Evolutionary conservation across 2,888 invertebrate species (phyloP).

Genomic region (Patella caerulea): DNA sequence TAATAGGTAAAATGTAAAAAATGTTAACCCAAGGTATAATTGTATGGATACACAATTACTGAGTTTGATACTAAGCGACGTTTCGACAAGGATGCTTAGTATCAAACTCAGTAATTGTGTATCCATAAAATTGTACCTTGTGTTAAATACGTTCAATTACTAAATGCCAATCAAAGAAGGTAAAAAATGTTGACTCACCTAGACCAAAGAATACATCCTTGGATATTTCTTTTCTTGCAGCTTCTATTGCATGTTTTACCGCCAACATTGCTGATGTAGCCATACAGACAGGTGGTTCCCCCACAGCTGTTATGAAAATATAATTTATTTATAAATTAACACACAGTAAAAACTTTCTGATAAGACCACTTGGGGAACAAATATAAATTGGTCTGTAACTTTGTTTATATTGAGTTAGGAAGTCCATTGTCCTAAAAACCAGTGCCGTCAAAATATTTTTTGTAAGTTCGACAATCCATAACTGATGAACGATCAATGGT

Average conservation of each 20-base stretch:
- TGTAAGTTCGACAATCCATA: too few species aligned
- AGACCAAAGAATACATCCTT: slow-evolving; percentile 48
- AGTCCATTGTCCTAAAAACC: background rate
- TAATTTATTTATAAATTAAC: background rate
- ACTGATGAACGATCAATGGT: too few species aligned
- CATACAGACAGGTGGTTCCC: slow-evolving; percentile 64
- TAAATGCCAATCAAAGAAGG: too few species aligned
- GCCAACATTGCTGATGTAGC: slow-evolving; percentile 58
- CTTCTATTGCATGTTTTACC: slow-evolving; percentile 59
- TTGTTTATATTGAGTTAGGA: too few species aligned
- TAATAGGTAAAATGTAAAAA: too few species aligned
- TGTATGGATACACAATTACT: too few species aligned
- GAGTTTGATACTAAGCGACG: too few species aligned
- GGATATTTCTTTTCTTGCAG: slow-evolving; percentile 57
- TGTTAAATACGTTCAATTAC: too few species aligned
- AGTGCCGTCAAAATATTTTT: background rate
- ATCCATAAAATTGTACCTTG: too few species aligned
- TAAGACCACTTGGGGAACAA: background rate
- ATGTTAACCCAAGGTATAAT: too few species aligned
- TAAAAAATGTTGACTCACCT: slow-evolving; percentile 36
- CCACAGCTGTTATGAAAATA: slow-evolving; percentile 47
- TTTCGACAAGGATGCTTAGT: too few species aligned
- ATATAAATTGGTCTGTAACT: background rate
- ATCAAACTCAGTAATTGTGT: too few species aligned
- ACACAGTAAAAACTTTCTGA: background rate